Conservation (phyloP, 2,888 invertebrate species). For the Lordiphosa fenestrarum region DNA sequence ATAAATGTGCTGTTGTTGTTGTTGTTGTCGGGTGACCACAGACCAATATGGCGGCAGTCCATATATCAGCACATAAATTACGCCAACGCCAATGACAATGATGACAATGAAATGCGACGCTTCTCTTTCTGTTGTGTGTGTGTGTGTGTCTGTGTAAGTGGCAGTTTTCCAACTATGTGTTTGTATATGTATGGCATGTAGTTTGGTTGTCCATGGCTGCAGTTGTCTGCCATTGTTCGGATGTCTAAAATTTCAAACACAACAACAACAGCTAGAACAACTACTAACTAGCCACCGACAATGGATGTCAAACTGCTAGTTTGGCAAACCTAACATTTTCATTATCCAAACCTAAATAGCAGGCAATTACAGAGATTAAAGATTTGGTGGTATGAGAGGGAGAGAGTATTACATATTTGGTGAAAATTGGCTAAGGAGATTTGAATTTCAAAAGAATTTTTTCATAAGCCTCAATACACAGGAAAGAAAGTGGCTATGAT, state of each 20-base stretch:
- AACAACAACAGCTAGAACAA: constrained; percentile 9
- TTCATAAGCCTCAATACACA: too few species aligned
- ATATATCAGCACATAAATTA: constrained; percentile 42
- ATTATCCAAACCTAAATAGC: constrained; percentile 23
- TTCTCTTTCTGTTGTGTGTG: constrained; percentile 11
- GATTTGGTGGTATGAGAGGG: too few species aligned
- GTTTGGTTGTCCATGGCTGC: constrained; percentile 15
- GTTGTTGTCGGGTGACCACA: constrained; percentile 14
- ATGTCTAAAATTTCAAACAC: constrained; percentile 32
- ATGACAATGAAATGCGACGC: constrained; percentile 49
- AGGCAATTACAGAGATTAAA: constrained; percentile 15
- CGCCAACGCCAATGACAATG: constrained; percentile 46
- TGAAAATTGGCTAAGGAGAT: too few species aligned
- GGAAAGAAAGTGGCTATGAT: too few species aligned
- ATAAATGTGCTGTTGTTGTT: constrained; percentile 6
- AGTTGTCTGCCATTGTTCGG: constrained; percentile 35
- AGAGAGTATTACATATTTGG: too few species aligned
- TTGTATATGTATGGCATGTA: constrained; percentile 15
- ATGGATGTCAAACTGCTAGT: constrained; percentile 18
- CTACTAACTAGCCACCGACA: constrained; percentile 19
- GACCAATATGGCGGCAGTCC: constrained; percentile 37
- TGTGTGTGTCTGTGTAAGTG: constrained; percentile 27
- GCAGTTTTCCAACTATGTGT: constrained; percentile 26
- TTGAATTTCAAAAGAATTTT: too few species aligned
- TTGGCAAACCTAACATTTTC: constrained; percentile 13